Base-by-base conservation (phyloP, 1,140 invertebrate species). In the Tenebrio molitor region DNA sequence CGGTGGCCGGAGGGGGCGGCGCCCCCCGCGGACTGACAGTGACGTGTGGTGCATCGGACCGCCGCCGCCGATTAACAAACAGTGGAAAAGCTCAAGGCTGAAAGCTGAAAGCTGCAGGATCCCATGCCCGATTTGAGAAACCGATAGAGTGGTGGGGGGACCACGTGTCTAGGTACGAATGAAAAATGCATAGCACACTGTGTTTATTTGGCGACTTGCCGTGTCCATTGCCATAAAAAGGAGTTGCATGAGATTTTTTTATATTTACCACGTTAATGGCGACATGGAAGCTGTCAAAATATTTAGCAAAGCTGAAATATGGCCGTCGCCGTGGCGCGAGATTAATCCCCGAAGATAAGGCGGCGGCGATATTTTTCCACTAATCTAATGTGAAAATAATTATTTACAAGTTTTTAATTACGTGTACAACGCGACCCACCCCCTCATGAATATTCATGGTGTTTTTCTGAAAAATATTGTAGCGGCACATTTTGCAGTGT, bases 91-190 rank as follows among this genome's bases (percentile, higher is more conserved):
- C 50, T 58, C 50, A 25, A 58, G 36, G 50, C 50, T 14, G 23
- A 58, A 58, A 25, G 50, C 50, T 46, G 25, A 29, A 29, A 29
- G 16, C 50, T 25, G 50, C 50, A 58, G 50, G 50, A 58, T 29
- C 29, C 50, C 50, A 58, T 29, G 50, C 44, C 44, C 44, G 44
- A 50, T 50, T 50, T 50, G 16, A 50, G 50, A 58, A n/a, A 58
- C 50, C 29, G 46, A 41, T 21, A 14, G 23, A 6, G 74, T 73
- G 74, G 74, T 73, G 74, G 74, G 71, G 74, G 74, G 8, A 73
- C 53, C 74, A 76, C 74, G 74, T 76, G 74, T 29, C 46, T 69
- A 68, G 72, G 66, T 69, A 65, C 65, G 58, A 69, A 17, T 63
- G 58, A 53, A 68, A 53, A 58, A 46, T 53, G 58, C 41, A 58